These are phyloP conservation scores for Leucophenga varia DNA, from an alignment of 1,140 invertebrate genomes.

Conservation along the genomic window DNA sequence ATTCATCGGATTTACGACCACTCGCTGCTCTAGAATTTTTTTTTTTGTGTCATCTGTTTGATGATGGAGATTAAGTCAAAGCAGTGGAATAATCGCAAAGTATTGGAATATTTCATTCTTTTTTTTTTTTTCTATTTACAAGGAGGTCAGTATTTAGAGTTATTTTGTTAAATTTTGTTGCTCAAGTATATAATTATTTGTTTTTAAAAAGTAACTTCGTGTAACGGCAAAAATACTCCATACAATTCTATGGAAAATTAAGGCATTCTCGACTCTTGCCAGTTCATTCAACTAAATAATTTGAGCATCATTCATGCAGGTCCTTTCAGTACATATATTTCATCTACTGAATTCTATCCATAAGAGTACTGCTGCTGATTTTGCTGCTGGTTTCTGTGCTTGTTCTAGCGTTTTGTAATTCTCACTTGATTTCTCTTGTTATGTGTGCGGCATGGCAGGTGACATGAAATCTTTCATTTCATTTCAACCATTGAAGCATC, in stretches of 20 bases:
- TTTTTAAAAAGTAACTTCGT: too few species aligned
- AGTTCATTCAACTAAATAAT: constrained; percentile 56
- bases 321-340: constrained; percentile 46
- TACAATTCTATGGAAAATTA: too few species aligned
- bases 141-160: too few species aligned
- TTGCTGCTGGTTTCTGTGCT: constrained; percentile 16
- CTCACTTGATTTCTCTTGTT: constrained; percentile 17
- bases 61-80: too few species aligned
- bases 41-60: too few species aligned
- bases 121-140: too few species aligned
- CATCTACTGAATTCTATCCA: constrained; percentile 25
- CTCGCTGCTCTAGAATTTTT: constrained; percentile 5
- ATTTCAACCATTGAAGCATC: constrained; percentile 10
- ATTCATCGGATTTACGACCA: constrained; percentile 22
- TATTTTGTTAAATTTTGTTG: too few species aligned
- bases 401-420: constrained; percentile 34
- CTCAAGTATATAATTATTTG: too few species aligned
- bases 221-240: too few species aligned
- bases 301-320: constrained; percentile 55
- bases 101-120: too few species aligned
- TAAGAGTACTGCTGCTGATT: constrained; percentile 8
- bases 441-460: constrained; percentile 42
- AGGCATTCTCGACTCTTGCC: constrained; percentile 50
- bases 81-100: too few species aligned
- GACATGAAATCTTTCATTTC: constrained; percentile 54